These are phyloP conservation scores for Nothura maculosa DNA, from an alignment of 2,797 vertebrate species.

Conservation along the genomic window DNA sequence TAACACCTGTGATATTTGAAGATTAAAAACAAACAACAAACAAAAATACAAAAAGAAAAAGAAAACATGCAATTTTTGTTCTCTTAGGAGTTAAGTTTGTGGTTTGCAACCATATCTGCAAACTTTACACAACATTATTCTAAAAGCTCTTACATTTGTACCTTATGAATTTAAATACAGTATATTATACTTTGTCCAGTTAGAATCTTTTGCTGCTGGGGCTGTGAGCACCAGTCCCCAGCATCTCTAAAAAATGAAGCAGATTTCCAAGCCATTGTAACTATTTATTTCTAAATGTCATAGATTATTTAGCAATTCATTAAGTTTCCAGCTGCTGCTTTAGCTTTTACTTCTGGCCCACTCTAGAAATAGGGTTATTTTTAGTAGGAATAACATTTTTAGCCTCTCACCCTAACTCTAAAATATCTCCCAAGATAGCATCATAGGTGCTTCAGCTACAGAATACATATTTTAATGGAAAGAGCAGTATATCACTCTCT, in stretches of 20 bases:
- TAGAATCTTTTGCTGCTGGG: neutral
- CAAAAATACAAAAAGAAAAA: neutral
- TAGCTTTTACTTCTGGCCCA: neutral
- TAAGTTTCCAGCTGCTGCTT: neutral
- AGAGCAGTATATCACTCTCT: neutral
- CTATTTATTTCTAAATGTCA: neutral
- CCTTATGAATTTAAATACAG: neutral
- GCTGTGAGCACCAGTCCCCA: neutral
- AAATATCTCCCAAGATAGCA: neutral
- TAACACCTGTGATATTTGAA: neutral
- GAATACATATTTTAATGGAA: neutral
- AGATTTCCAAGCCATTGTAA: neutral
- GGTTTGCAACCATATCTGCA: neutral
- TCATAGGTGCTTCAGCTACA: neutral
- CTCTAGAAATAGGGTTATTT: neutral
- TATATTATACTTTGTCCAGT: neutral
- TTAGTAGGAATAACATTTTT: neutral
- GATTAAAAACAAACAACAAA: neutral
- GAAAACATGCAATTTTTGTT: neutral
- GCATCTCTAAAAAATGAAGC: neutral
- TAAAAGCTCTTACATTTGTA: neutral
- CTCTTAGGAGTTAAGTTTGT: neutral
- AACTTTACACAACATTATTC: neutral
- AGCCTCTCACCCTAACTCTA: neutral
- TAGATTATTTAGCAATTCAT: neutral